Percentiles rank a stretch among this genome's conserved stretches.
Conservation (phyloP, 1,140 invertebrate genomes). For the Orchesella cincta region DNA sequence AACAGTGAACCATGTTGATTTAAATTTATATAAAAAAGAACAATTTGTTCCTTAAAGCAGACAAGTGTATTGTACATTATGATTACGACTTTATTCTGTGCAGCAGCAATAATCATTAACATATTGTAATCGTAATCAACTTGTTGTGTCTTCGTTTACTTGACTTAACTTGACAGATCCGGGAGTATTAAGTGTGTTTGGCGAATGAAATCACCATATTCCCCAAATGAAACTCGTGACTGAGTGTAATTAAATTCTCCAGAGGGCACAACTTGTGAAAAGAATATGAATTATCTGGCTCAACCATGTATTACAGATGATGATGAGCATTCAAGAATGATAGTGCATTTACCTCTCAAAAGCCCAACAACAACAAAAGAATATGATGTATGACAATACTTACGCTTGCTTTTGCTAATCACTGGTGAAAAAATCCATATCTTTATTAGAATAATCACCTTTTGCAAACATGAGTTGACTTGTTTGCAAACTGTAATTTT, state of each 20-base stretch:
- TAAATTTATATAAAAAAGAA: background rate
- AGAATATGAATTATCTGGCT: conserved; percentile 12
- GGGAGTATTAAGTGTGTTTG: background rate
- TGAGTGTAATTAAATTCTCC: conserved; percentile 20
- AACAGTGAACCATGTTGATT: background rate
- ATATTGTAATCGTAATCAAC: background rate
- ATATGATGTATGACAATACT: too few species aligned
- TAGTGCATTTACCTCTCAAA: too few species aligned
- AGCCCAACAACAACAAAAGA: too few species aligned
- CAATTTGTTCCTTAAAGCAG: background rate
- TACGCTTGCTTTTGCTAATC: too few species aligned
- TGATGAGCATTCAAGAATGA: too few species aligned
- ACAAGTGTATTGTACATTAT: background rate
- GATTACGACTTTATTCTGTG: background rate
- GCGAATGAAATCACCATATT: background rate
- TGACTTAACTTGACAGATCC: conserved; percentile 1
- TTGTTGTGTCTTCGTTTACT: background rate
- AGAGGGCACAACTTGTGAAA: conserved; percentile 8
- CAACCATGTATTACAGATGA: too few species aligned
- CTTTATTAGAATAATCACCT: too few species aligned
- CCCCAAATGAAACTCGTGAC: conserved; percentile 2
- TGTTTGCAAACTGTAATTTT: too few species aligned
- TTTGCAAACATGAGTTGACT: too few species aligned
- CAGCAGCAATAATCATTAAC: background rate
- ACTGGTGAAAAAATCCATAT: too few species aligned